Conservation (phyloP, 1,140 invertebrate species). For the Aradophagus sp. region DNA sequence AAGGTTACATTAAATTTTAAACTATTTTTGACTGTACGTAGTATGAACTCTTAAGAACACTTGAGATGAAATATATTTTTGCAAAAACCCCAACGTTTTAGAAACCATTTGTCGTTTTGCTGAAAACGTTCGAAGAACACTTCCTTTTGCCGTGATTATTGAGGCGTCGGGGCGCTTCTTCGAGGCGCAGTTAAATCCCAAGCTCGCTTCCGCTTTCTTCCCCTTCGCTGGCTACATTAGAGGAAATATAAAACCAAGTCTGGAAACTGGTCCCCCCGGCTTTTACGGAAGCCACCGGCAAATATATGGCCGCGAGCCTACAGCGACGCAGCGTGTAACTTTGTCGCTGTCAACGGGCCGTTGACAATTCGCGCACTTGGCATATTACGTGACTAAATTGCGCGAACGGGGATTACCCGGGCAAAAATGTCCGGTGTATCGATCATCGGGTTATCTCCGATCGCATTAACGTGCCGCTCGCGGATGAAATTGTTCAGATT, state of each 20-base stretch:
- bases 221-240: slow-evolving; percentile 35
- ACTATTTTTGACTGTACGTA: too few relatives aligned
- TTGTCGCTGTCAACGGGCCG: slow-evolving; percentile 55
- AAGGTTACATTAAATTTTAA: too few relatives aligned
- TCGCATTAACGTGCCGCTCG: slow-evolving; percentile 34
- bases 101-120: too few relatives aligned
- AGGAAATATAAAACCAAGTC: slow-evolving; percentile 52
- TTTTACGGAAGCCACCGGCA: slow-evolving; percentile 54
- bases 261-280: slow-evolving; percentile 26
- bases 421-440: slow-evolving; percentile 45
- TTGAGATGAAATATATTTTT: too few relatives aligned
- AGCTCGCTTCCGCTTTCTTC: slow-evolving; percentile 49
- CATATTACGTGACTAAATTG: slow-evolving; percentile 57
- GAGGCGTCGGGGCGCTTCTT: too few relatives aligned
- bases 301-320: slow-evolving; percentile 51
- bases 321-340: slow-evolving; percentile 54
- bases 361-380: slow-evolving; percentile 56
- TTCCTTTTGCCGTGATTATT: too few relatives aligned
- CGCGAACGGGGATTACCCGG: slow-evolving; percentile 33
- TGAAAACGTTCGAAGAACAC: too few relatives aligned
- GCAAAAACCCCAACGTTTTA: too few relatives aligned
- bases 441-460: slow-evolving; percentile 42
- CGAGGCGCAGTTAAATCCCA: slow-evolving; percentile 47
- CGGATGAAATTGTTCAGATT: slow-evolving; percentile 42
- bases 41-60: too few relatives aligned